Base-by-base conservation (phyloP, 2,888 invertebrate genomes). In the Lypha dubia region DNA sequence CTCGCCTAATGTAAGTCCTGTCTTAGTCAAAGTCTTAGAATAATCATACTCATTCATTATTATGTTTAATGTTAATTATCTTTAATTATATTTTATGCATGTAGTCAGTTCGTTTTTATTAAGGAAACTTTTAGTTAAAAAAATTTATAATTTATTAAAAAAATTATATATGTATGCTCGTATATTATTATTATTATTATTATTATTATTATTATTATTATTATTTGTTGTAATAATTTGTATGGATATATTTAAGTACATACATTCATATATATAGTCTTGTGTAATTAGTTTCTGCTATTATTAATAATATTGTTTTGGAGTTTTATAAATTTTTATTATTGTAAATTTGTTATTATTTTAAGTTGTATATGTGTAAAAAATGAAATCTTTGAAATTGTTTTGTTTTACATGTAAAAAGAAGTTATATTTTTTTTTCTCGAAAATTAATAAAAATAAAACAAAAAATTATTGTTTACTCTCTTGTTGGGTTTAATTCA, bases 341-440 rank as follows among this genome's bases (percentile, higher is more conserved):
- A 67, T 77, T 77, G 86, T 86, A 86, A 86, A 85, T 86, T 87
- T 87, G 85, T 87, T 63, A 41, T 53, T 63, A 35, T 65, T n/a
- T 38, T 44, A 90, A 84, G 85, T 84, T 90, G 90, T 90, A 90
- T 89, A 90, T 88, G 86, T 89, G 89, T 89, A 87, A 90, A 90
- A 88, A 89, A 89, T 49, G 71, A 73, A 79, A 67, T 70, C 67
- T 58, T 84, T 79, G 22, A 76, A 84, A 76, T 75, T n/a, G 51
- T 79, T 73, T 51, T 63, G 41, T 71, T 28, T 63, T 63, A 22
- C 60, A 85, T 87, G 87, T 85, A n/a, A 17, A 41, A 63, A 75
- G 87, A 87, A 85, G 85, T n/a, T n/a, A n/a, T n/a, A n/a, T n/a
- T n/a, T 88, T 87, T 85, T 46, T 28, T 28, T 88, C 87, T 85